Percentiles rank a stretch among this genome's conserved stretches.
Conservation (phyloP, 2,113 vertebrate species). For the Forbesichthys agassizii region DNA sequence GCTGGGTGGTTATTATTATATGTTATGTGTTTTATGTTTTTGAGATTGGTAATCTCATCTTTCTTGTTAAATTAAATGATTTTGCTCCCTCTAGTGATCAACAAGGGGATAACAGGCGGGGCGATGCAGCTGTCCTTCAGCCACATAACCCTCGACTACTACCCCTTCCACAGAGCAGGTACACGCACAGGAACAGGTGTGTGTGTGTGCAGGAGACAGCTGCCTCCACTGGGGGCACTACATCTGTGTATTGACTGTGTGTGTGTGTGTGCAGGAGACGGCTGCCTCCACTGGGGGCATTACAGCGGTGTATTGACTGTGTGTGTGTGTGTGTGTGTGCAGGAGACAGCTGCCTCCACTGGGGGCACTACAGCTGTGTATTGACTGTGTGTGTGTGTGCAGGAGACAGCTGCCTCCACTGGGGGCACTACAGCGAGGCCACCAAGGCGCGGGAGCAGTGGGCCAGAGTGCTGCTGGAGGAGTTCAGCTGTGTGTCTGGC, state of each 20-base stretch:
- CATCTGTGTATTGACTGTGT: no score
- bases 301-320: no score
- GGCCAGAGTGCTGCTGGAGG: constrained; percentile 86
- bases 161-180: constrained; percentile 98
- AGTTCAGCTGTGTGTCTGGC: constrained; percentile 88
- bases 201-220: constrained; percentile 63
- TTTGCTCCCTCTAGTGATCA: constrained; percentile 71
- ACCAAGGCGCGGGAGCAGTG: constrained; percentile 91
- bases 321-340: constrained; percentile 22
- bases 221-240: no score
- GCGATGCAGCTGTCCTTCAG: constrained; percentile 98
- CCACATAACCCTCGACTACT: constrained; percentile 93
- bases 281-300: no score
- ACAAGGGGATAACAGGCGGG: constrained; percentile 88
- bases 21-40: no score
- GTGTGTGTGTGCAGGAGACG: no score
- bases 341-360: constrained; percentile 92
- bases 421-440: constrained; percentile 96
- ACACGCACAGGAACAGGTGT: constrained; percentile 12
- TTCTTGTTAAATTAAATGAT: no score
- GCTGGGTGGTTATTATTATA: no score
- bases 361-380: constrained; percentile 89
- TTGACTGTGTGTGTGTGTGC: not conserved
- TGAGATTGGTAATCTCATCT: no score
- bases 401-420: constrained; percentile 90